A percentile compares a stretch with the other conserved stretches of the same genome.
Evolutionary conservation across 2,888 invertebrate species (phyloP).

Genomic region (Carcina quercana): DNA sequence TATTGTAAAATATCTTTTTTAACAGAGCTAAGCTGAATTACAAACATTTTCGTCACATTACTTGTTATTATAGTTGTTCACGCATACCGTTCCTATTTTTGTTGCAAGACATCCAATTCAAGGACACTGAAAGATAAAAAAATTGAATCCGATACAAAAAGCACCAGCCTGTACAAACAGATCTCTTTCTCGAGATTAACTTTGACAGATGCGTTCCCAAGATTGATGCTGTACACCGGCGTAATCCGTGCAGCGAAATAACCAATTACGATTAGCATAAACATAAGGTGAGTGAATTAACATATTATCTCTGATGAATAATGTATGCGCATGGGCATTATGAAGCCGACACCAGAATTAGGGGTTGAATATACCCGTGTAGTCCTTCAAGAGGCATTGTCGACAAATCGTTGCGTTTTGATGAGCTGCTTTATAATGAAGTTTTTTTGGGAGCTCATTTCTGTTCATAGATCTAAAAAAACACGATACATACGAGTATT

Average conservation of each 20-base stretch:
- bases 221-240: conserved; percentile 40
- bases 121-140: too few species aligned
- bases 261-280: conserved; percentile 71
- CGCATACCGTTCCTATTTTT: too few species aligned
- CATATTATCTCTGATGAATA: conserved; percentile 63
- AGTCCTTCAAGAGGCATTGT: conserved; percentile 26
- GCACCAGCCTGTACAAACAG: not conserved
- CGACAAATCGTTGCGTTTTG: conserved; percentile 28
- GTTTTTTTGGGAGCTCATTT: too few species aligned
- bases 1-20: too few species aligned
- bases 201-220: conserved; percentile 47
- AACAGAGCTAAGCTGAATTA: too few species aligned
- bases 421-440: too few species aligned
- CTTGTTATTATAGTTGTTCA: too few species aligned
- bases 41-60: too few species aligned
- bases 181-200: conserved; percentile 23
- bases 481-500: too few species aligned
- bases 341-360: conserved; percentile 21
- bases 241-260: conserved; percentile 61
- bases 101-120: too few species aligned
- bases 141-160: too few species aligned
- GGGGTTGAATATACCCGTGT: conserved; percentile 12
- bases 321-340: conserved; percentile 56
- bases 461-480: too few species aligned
- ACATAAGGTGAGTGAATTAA: conserved; percentile 65